Evolutionary conservation across 1,140 invertebrate genomes (phyloP).

Genomic region (Anastrepha ludens): DNA sequence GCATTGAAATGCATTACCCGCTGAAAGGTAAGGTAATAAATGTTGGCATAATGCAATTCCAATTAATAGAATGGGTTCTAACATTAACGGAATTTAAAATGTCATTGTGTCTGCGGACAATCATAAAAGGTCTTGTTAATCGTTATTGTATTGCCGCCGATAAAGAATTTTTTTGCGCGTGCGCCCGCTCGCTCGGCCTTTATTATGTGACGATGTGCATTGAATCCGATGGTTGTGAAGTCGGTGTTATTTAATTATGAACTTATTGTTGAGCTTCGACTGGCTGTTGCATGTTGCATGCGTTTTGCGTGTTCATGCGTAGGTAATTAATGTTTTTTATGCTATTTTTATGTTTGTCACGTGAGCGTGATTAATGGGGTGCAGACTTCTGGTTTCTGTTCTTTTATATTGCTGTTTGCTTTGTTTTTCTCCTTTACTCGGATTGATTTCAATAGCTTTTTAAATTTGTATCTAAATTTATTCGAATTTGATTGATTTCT

Average conservation of each 20-base stretch:
- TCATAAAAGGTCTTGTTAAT: conserved; percentile 42
- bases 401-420: neutral
- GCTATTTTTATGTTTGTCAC: conserved; percentile 45
- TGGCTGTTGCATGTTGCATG: neutral
- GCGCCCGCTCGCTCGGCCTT: neutral
- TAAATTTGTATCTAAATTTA: conserved; percentile 1
- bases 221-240: neutral
- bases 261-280: neutral
- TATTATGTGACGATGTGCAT: neutral
- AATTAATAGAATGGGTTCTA: conserved; percentile 45
- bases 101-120: neutral
- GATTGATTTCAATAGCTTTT: neutral
- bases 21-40: conserved; percentile 44
- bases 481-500: neutral
- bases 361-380: neutral
- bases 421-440: neutral
- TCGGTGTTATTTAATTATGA: neutral
- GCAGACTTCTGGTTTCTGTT: neutral
- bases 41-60: conserved; percentile 38
- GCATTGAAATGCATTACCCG: conserved; percentile 12
- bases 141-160: conserved; percentile 38
- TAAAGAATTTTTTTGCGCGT: conserved; percentile 40
- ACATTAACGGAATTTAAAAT: conserved; percentile 32
- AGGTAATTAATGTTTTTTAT: neutral
- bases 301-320: neutral